Conservation (phyloP, 2,797 vertebrate genomes). For the Pangasius sanitwongsei region DNA sequence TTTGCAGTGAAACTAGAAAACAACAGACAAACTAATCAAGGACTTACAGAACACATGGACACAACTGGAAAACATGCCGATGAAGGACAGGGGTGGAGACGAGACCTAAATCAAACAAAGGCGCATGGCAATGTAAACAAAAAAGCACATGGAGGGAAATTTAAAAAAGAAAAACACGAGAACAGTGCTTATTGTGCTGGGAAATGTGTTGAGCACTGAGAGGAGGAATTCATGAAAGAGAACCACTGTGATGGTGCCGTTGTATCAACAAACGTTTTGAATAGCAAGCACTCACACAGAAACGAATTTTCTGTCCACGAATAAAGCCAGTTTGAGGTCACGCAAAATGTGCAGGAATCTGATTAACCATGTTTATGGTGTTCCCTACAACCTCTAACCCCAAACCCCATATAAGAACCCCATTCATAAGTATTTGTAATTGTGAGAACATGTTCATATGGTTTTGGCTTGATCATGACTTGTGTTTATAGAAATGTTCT, state of each 20-base stretch:
- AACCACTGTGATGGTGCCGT: neutral
- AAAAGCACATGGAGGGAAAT: neutral
- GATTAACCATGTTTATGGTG: neutral
- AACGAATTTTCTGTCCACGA: neutral
- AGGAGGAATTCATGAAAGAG: neutral
- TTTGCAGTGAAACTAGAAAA: neutral
- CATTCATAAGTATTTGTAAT: neutral
- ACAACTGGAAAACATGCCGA: neutral
- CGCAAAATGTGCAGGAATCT: neutral
- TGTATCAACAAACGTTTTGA: neutral
- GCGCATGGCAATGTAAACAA: neutral
- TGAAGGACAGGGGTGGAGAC: neutral
- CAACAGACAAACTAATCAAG: neutral
- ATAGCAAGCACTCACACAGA: neutral
- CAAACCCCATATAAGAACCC: neutral
- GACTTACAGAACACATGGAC: neutral
- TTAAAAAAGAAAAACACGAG: neutral
- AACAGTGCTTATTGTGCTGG: neutral
- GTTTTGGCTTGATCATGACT: neutral
- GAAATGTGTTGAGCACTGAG: neutral
- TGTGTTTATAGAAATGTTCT: constrained; percentile 29
- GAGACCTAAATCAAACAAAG: too few relatives aligned
- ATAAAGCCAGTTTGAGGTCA: neutral
- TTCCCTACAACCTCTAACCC: neutral
- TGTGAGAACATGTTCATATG: neutral